Conservation (phyloP, 2,113 vertebrate genomes). For the Trochalopteron elliotii region DNA sequence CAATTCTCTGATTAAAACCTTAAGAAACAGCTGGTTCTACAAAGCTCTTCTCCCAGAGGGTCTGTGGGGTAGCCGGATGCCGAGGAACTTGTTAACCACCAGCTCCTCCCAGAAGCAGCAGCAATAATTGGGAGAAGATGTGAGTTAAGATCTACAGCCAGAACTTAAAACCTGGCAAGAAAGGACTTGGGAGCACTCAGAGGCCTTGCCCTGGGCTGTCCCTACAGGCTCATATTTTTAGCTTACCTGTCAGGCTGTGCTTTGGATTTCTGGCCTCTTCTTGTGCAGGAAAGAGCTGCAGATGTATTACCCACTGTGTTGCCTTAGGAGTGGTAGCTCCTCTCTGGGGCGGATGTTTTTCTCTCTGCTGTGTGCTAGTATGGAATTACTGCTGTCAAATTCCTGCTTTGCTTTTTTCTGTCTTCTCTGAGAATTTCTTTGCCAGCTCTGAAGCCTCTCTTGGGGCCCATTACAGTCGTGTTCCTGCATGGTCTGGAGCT, state of each 20-base stretch:
- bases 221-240: not conserved
- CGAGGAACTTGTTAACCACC: not conserved
- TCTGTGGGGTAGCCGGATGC: not conserved
- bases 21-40: constrained; percentile 2
- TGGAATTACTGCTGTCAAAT: not conserved
- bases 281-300: not conserved
- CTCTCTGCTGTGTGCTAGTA: not conserved
- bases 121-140: constrained; percentile 42
- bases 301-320: rapidly evolving
- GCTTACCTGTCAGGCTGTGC: not conserved
- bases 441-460: not conserved
- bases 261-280: not conserved
- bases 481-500: not conserved
- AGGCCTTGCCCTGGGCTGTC: not conserved
- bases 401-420: not conserved
- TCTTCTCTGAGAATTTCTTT: not conserved
- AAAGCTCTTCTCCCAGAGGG: not conserved
- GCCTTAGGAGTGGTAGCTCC: not conserved
- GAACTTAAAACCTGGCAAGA: constrained; percentile 30
- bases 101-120: not conserved
- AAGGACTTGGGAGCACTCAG: not conserved
- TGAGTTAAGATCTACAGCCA: constrained; percentile 9
- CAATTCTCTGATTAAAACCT: not conserved
- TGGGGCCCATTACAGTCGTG: rapidly evolving
- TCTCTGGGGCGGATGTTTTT: not conserved